These are phyloP conservation scores for Myotis planiceps DNA, from an alignment of 2,797 vertebrate species.

Conservation along the genomic window DNA sequence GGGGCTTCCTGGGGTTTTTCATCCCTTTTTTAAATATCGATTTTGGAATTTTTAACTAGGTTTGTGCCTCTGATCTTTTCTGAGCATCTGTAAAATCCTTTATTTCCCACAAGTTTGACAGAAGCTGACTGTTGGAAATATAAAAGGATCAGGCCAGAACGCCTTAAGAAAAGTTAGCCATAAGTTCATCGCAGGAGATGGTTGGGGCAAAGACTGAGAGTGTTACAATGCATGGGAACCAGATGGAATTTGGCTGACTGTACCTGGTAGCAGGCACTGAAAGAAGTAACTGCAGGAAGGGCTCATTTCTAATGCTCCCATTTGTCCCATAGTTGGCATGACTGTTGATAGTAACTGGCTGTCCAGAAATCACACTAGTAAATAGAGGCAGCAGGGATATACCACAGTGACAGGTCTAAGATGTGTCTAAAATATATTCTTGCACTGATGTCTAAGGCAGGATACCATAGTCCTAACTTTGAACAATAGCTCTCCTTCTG, in stretches of 20 bases:
- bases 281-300: neutral
- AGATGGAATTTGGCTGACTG: neutral
- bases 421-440: neutral
- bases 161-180: conserved; percentile 61
- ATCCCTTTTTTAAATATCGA: conserved; percentile 85
- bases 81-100: conserved; percentile 85
- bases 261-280: neutral
- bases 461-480: neutral
- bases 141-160: conserved; percentile 75
- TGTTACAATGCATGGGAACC: neutral
- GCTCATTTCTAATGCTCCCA: neutral
- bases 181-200: conserved; percentile 45
- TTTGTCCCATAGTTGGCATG: neutral
- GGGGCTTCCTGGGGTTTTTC: conserved; percentile 86
- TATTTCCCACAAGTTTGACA: conserved; percentile 85
- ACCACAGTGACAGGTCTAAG: neutral
- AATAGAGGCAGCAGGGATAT: neutral
- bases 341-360: neutral
- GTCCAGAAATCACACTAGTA: neutral
- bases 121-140: conserved; percentile 81
- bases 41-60: conserved; percentile 89
- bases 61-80: conserved; percentile 88
- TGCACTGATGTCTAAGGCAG: neutral
- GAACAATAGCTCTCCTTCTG: neutral
- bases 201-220: conserved; percentile 9